Percentiles rank a stretch among this genome's conserved stretches.
These are phyloP conservation scores for Scortum barcoo DNA, from an alignment of 2,113 vertebrate genomes.

Conservation along the genomic window DNA sequence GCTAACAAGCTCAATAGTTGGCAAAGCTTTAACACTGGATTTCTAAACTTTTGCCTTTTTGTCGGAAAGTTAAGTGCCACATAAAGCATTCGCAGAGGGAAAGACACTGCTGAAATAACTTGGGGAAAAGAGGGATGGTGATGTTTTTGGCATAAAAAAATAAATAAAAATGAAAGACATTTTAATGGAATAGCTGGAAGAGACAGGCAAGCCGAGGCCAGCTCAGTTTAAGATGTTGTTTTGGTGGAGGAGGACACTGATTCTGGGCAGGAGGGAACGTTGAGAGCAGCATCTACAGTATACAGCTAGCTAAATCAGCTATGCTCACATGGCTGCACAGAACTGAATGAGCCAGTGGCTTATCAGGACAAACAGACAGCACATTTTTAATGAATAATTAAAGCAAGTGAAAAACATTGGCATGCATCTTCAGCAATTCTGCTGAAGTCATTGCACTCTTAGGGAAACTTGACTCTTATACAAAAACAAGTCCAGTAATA, in stretches of 20 bases:
- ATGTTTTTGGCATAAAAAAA: slow-evolving; percentile 40
- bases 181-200: slow-evolving; percentile 40
- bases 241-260: slow-evolving; percentile 47
- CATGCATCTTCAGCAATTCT: slow-evolving; percentile 55
- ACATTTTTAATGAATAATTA: slow-evolving; percentile 80
- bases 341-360: slow-evolving; percentile 63
- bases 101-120: slow-evolving; percentile 35
- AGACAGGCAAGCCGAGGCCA: slow-evolving; percentile 32
- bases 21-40: slow-evolving; percentile 51
- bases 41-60: slow-evolving; percentile 63
- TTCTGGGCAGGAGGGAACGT: slow-evolving; percentile 39
- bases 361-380: slow-evolving; percentile 77
- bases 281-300: slow-evolving; percentile 49
- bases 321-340: slow-evolving; percentile 51
- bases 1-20: slow-evolving; percentile 71
- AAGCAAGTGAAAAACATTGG: slow-evolving; percentile 66
- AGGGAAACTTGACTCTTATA: slow-evolving; percentile 59
- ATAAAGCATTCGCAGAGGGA: slow-evolving; percentile 6
- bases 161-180: slow-evolving; percentile 59
- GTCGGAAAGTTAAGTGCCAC: slow-evolving; percentile 36
- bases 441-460: slow-evolving; percentile 60
- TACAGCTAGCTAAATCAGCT: slow-evolving; percentile 54
- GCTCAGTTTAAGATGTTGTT: slow-evolving; percentile 41
- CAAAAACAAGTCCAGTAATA: slow-evolving; percentile 52
- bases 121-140: neutral